A percentile compares a stretch with the other conserved stretches of the same genome.
These are phyloP conservation scores for Drosophila atroscutellata DNA, from an alignment of 2,888 invertebrate species.

Conservation along the genomic window DNA sequence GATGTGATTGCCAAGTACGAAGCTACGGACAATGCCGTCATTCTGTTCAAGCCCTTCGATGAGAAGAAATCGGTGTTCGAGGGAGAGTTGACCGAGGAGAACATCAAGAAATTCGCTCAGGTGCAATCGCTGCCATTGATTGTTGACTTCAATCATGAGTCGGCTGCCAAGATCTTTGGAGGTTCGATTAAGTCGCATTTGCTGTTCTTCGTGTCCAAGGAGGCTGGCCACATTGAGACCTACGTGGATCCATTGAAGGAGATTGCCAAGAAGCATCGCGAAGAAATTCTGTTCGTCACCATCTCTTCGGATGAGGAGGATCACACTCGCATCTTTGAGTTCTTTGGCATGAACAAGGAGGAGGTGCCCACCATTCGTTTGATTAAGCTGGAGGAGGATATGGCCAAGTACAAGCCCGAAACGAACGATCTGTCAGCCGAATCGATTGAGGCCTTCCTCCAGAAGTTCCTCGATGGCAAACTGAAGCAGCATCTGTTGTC, in stretches of 20 bases:
- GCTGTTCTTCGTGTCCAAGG: conserved; percentile 97
- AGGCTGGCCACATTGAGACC: conserved; percentile 93
- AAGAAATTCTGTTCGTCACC: conserved; percentile 96
- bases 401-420: conserved; percentile 98
- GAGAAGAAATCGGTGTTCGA: conserved; percentile 91
- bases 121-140: conserved; percentile 94
- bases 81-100: conserved; percentile 89
- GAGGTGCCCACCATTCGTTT: conserved; percentile 95
- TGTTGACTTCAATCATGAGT: conserved; percentile 98
- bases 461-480: conserved; percentile 95
- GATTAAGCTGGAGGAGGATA: conserved; percentile 97
- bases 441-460: conserved; percentile 90
- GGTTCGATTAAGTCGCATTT: conserved; percentile 99
- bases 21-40: conserved; percentile 91
- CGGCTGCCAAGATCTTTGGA: conserved; percentile 99
- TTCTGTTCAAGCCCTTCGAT: conserved; percentile 98
- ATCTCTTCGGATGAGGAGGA: conserved; percentile 98
- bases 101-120: conserved; percentile 92
- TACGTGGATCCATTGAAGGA: conserved; percentile 91
- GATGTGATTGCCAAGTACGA: conserved; percentile 92
- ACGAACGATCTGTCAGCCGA: conserved; percentile 80
- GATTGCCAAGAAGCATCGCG: conserved; percentile 95
- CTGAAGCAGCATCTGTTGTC: conserved; percentile 97
- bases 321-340: conserved; percentile 98
- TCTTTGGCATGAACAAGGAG: conserved; percentile 99